Base-by-base conservation (phyloP, 2,797 vertebrate species). In the Petrocephalus schoutedeni region DNA sequence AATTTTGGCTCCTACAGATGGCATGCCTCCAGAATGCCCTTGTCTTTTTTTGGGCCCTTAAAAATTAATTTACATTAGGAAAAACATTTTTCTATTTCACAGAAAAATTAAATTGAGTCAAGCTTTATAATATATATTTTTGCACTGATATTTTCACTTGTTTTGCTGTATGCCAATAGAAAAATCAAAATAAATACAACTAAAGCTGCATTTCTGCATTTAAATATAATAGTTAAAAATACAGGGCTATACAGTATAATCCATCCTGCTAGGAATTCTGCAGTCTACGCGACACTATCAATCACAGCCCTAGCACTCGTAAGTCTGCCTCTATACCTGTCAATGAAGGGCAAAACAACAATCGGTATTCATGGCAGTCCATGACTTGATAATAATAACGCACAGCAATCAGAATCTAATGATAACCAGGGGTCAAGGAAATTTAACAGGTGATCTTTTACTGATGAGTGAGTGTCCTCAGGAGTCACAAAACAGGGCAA, bases 291-390 rank as follows among this genome's bases (percentile, higher is more conserved):
- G 36, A 85, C 87, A 59, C 23, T 14, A 49, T 86, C 56, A 54
- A 61, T 51, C 54, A 77, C 56, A 87, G 21, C 57, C 6, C 41
- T 28, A n/a, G 77, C 86, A 41, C 49, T 87, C n/a, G 45, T 59
- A 41, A 54, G 74, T 59, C 12, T 58, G 49, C 21, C 57, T 49
- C 56, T 87, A 59, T 59, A 87, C 80, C 86, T 89, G 86, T 58
- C 86, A 89, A 83, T 87, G 49, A 87, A 57, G 58, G 86, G 49
- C 71, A 89, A 87, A 84, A 54, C 56, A 87, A 89, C 28, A 85
- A 89, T 87, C 86, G 53, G 86, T 67, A 89, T 89, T 84, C 88
- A 89, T 28, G 59, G 77, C 86, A 64, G 23, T 56, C 41, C 74
- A 59, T 67, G 80, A 71, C 61, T 87, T 57, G 74, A 84, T 74